Conservation (phyloP, 1,140 invertebrate genomes). For the Apis florea region DNA sequence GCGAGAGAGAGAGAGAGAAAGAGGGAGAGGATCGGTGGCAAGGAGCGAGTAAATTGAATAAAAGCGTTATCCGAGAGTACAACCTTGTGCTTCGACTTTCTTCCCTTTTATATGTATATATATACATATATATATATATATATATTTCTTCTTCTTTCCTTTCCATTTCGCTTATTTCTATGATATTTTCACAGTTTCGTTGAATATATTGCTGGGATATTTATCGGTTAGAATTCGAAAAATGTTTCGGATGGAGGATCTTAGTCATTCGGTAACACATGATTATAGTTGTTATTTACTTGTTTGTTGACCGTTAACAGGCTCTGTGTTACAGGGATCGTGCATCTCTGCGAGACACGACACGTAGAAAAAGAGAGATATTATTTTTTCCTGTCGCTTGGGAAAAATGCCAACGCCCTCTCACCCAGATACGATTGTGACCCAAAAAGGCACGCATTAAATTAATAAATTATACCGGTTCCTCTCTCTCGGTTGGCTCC, state of each 20-base stretch:
- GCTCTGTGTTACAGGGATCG: constrained; percentile 33
- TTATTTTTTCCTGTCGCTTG: constrained; percentile 64
- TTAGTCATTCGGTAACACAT: constrained; percentile 15
- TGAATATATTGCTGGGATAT: no score
- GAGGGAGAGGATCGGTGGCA: constrained; percentile 67
- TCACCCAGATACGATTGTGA: constrained; percentile 73
- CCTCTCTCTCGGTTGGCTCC: constrained; percentile 70
- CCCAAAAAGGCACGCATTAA: constrained; percentile 77
- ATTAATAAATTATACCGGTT: constrained; percentile 77
- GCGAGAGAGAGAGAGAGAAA: constrained; percentile 53
- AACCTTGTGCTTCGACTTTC: constrained; percentile 54
- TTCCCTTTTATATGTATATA: neutral
- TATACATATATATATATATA: no score
- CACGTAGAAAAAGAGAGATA: constrained; percentile 46
- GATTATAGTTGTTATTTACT: constrained; percentile 68
- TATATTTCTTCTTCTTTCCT: neutral
- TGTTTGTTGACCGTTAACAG: constrained; percentile 61
- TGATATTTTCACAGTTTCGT: no score
- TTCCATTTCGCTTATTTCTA: no score
- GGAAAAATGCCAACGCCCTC: constrained; percentile 72
- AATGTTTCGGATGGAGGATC: neutral
- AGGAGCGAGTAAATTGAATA: constrained; percentile 72
- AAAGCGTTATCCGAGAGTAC: constrained; percentile 65
- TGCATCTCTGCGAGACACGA: constrained; percentile 53
- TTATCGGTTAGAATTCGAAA: neutral